These are phyloP conservation scores for Sander lucioperca DNA, from an alignment of 2,113 vertebrate species.

Conservation along the genomic window DNA sequence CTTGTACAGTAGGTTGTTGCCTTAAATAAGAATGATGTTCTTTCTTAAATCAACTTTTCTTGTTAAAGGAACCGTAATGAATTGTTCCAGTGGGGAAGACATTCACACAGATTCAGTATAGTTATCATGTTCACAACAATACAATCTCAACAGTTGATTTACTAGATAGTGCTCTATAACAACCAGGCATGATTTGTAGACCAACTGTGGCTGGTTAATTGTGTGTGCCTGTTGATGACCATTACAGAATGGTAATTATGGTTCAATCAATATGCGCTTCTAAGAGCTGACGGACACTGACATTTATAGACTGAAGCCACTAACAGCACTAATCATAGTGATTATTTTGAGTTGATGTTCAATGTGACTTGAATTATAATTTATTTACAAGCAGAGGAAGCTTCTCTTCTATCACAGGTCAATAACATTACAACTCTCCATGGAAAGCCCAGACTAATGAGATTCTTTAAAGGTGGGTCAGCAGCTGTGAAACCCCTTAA, in stretches of 20 bases:
- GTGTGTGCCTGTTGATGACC: conserved; percentile 7
- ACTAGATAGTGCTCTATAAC: neutral
- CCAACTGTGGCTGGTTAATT: neutral
- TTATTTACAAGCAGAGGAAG: conserved; percentile 21
- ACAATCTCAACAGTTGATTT: neutral
- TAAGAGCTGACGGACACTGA: neutral
- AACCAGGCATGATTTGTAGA: conserved; percentile 14
- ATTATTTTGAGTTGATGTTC: conserved; percentile 20
- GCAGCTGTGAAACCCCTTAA: conserved; percentile 8
- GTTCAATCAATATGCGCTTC: conserved; percentile 20
- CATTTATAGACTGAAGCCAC: conserved; percentile 24
- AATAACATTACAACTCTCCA: conserved; percentile 10
- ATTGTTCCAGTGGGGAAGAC: neutral
- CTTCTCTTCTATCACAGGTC: neutral
- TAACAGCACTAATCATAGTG: conserved; percentile 3
- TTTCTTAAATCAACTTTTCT: neutral
- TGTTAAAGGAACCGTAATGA: neutral
- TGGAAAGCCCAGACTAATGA: neutral
- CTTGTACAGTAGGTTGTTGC: neutral
- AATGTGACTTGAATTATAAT: conserved; percentile 27
- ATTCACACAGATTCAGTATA: neutral
- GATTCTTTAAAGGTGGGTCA: neutral
- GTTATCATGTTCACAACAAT: neutral
- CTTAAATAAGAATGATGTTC: neutral
- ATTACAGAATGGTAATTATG: conserved; percentile 24